Conservation (phyloP, 2,113 vertebrate species). For the Centropristis striata region DNA sequence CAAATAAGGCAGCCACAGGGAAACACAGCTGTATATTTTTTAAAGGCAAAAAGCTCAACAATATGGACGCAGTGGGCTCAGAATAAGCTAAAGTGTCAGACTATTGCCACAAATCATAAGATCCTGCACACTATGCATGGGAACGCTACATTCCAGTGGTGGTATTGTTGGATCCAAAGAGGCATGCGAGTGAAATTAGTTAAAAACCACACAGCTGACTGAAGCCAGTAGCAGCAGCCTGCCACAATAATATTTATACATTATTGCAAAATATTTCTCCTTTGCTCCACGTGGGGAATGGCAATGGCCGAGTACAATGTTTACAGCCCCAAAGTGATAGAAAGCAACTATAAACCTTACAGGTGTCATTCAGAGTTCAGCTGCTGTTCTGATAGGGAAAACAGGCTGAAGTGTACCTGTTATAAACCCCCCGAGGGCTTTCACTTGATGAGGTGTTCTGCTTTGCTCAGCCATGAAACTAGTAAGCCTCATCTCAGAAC, state of each 20-base stretch:
- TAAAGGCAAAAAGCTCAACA: slow-evolving; percentile 31
- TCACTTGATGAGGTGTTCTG: slow-evolving; percentile 41
- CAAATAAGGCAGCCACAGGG: slow-evolving; percentile 54
- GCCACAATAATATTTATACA: slow-evolving; percentile 61
- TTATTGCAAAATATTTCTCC: slow-evolving; percentile 49
- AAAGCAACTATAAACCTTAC: slow-evolving; percentile 53
- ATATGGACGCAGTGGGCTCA: slow-evolving; percentile 33
- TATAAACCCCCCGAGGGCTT: slow-evolving; percentile 34
- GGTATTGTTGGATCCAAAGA: slow-evolving; percentile 1
- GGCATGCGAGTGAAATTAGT: slow-evolving; percentile 19
- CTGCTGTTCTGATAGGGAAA: slow-evolving; percentile 54
- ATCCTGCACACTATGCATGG: neutral
- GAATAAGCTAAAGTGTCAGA: slow-evolving; percentile 22
- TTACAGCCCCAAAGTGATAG: slow-evolving; percentile 55
- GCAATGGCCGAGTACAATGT: slow-evolving; percentile 39
- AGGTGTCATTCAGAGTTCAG: slow-evolving; percentile 72
- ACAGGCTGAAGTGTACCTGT: slow-evolving; percentile 50
- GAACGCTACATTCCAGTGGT: neutral
- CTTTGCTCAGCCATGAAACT: slow-evolving; percentile 52
- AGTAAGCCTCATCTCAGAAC: slow-evolving; percentile 29
- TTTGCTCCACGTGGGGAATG: slow-evolving; percentile 38
- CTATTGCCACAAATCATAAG: slow-evolving; percentile 26
- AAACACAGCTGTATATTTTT: slow-evolving; percentile 50
- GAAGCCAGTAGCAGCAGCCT: slow-evolving; percentile 16
- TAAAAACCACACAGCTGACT: slow-evolving; percentile 35